These are phyloP conservation scores for Clarias platycephalus DNA, from an alignment of 2,797 vertebrate genomes.

Conservation along the genomic window DNA sequence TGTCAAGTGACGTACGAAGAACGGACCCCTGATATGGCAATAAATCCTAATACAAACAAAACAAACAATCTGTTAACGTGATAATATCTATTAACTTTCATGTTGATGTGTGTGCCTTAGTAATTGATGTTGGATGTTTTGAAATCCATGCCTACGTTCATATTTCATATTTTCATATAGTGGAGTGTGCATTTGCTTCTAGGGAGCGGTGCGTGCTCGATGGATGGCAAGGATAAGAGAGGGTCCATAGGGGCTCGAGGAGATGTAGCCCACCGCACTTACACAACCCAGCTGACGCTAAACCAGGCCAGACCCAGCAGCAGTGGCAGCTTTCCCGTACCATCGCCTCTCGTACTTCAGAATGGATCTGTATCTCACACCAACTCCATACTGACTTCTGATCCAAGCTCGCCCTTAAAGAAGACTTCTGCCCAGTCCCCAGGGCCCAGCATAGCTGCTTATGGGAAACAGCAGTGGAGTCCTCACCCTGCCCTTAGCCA, in stretches of 20 bases:
- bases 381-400: conserved; percentile 62
- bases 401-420: conserved; percentile 51
- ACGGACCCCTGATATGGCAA: no score
- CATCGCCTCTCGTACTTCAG: conserved; percentile 73
- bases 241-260: conserved; percentile 61
- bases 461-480: conserved; percentile 53
- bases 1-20: no score
- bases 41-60: no score
- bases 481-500: conserved; percentile 64
- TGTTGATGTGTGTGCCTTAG: not conserved
- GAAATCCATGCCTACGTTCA: not conserved
- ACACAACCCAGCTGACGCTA: conserved; percentile 70
- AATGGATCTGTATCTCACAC: conserved; percentile 74
- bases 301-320: conserved; percentile 64
- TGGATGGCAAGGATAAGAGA: conserved; percentile 62
- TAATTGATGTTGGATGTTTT: not conserved
- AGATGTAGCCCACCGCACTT: conserved; percentile 71
- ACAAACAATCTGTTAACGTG: no score
- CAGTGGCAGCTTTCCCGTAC: conserved; percentile 70
- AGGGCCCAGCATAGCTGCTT: conserved; percentile 47
- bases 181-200: conserved; percentile 20
- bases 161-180: not conserved
- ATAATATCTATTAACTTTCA: not conserved
- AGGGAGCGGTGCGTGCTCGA: conserved; percentile 43
- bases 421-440: conserved; percentile 57